Conservation (phyloP, 2,113 vertebrate genomes). For the Trachemys scripta region DNA sequence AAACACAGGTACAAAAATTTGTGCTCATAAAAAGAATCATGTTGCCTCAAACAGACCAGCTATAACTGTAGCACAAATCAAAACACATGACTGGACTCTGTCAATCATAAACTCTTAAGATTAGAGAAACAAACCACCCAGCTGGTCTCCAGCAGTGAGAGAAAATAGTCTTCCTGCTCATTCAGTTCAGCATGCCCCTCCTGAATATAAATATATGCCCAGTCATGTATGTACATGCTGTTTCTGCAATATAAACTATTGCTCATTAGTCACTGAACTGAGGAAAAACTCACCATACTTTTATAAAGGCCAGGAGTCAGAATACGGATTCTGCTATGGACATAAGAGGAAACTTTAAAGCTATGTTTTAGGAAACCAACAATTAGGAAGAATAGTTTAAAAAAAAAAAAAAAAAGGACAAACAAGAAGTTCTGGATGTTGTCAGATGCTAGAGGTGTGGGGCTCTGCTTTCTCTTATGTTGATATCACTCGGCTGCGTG, state of each 20-base stretch:
- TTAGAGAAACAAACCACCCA: neutral
- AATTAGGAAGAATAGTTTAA: neutral
- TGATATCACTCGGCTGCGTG: too few species aligned
- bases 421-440: neutral
- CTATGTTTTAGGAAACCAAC: neutral
- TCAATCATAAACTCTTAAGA: neutral
- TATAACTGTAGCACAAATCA: neutral
- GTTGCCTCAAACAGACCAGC: neutral
- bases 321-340: neutral
- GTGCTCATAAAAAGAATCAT: fast-evolving
- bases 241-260: neutral
- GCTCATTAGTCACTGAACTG: neutral
- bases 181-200: neutral
- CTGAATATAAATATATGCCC: neutral
- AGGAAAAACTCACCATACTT: neutral
- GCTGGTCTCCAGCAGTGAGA: neutral
- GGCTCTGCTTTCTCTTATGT: too few species aligned
- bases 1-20: neutral
- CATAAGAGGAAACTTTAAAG: neutral
- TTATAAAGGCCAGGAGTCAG: neutral
- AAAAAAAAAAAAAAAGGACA: neutral
- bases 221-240: fast-evolving
- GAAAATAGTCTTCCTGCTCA: neutral
- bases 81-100: neutral
- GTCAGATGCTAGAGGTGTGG: too few species aligned